These are phyloP conservation scores for Smittia aterrima DNA, from an alignment of 2,888 invertebrate genomes.

Conservation along the genomic window DNA sequence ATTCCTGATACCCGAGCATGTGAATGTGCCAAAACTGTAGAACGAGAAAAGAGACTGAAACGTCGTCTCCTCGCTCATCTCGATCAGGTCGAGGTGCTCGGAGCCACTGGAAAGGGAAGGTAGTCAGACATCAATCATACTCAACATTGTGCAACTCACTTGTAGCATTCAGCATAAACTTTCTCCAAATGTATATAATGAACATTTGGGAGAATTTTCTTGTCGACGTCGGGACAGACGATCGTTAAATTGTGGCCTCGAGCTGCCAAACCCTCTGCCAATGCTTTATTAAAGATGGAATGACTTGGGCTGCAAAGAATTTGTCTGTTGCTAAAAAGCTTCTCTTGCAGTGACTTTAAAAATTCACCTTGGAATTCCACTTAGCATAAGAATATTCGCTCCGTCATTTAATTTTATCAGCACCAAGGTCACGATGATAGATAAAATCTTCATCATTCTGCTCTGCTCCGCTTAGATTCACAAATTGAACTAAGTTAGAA, in stretches of 20 bases:
- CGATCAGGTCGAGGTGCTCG: conserved; percentile 1
- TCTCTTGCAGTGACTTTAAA: background rate
- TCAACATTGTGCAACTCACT: background rate
- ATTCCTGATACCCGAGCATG: conserved; percentile 15
- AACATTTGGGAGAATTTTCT: background rate
- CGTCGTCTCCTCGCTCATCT: conserved; percentile 9
- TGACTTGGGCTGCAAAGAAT: conserved; percentile 15
- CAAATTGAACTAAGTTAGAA: no score
- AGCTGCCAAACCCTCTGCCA: conserved; percentile 23
- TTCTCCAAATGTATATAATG: conserved; percentile 13
- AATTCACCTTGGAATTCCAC: conserved; percentile 28
- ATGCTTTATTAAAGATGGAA: conserved; percentile 32
- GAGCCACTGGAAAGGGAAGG: background rate
- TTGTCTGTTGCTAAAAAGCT: background rate
- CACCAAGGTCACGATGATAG: no score
- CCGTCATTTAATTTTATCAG: conserved; percentile 26
- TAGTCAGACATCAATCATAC: background rate
- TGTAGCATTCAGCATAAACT: conserved; percentile 20
- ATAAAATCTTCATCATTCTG: no score
- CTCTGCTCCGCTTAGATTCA: no score
- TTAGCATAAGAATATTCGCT: conserved; percentile 4
- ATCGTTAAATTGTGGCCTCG: conserved; percentile 6
- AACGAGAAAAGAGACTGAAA: conserved; percentile 26
- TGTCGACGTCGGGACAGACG: background rate
- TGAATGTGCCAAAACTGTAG: conserved; percentile 26